phyloP scores from a whole-genome alignment of 2,113 vertebrate species.

The Herpailurus yagouaroundi region DNA sequence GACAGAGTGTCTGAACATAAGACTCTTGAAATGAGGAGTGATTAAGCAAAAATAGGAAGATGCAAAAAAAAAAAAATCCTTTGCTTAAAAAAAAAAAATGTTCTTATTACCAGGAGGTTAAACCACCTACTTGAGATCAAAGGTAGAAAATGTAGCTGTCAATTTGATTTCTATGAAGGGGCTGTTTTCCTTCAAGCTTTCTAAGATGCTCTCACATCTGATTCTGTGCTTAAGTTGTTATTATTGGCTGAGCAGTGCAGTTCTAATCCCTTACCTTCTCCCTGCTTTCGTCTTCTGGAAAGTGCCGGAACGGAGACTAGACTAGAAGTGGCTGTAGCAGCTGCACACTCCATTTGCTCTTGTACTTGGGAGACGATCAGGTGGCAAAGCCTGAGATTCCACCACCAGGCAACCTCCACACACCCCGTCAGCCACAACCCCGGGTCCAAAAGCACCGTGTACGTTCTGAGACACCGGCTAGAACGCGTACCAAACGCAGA shows the following conservation, averaged over 20 bases:
- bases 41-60: not conserved
- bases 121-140: not conserved
- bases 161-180: not conserved
- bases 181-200: not conserved
- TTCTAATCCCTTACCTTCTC: not conserved
- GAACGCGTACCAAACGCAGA: rapidly evolving
- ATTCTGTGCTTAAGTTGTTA: rapidly evolving
- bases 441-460: not conserved
- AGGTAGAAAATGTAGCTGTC: not conserved
- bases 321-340: rapidly evolving
- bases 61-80: not conserved
- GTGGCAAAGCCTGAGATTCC: too few relatives aligned
- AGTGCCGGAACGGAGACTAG: not conserved
- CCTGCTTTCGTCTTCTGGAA: not conserved
- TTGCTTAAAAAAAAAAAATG: not conserved
- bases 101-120: not conserved
- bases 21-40: not conserved
- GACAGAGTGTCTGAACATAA: not conserved
- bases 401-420: not conserved
- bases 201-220: rapidly evolving
- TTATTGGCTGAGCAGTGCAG: rapidly evolving
- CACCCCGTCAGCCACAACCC: too few relatives aligned
- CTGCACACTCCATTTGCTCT: rapidly evolving
- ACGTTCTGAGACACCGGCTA: rapidly evolving
- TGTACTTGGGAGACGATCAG: not conserved